A percentile compares a stretch with the other conserved stretches of the same genome.
Conservation (phyloP, 2,888 invertebrate genomes). For the Dorcus parallelipipedus region DNA sequence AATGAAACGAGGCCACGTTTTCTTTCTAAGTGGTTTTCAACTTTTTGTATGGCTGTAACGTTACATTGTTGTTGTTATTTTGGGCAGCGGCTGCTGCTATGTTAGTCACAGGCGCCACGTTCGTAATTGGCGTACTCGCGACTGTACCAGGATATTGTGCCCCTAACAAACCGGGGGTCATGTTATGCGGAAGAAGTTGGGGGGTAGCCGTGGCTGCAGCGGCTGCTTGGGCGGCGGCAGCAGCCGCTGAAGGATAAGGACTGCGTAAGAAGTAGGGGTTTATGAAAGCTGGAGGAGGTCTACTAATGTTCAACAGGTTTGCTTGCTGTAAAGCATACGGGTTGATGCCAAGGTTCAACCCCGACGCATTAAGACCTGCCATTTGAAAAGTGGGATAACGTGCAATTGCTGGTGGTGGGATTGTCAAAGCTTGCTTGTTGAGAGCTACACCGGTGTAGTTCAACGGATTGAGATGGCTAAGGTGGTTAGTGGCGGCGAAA, state of each 20-base stretch:
- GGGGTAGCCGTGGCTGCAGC: constrained; percentile 39
- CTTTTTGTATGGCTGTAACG: constrained; percentile 84
- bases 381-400: constrained; percentile 41
- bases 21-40: constrained; percentile 75
- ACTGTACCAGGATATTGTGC: constrained; percentile 51
- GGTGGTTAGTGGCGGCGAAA: constrained; percentile 25
- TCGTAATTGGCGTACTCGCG: constrained; percentile 41
- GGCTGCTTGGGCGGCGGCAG: constrained; percentile 36
- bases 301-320: constrained; percentile 39
- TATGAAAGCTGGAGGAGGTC: constrained; percentile 43
- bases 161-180: constrained; percentile 28
- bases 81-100: constrained; percentile 50
- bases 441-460: constrained; percentile 69
- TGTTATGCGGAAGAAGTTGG: constrained; percentile 7
- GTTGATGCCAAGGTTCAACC: constrained; percentile 36
- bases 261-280: constrained; percentile 51
- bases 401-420: constrained; percentile 43
- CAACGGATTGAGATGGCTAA: constrained; percentile 58
- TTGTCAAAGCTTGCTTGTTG: constrained; percentile 58
- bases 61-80: constrained; percentile 53
- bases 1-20: constrained; percentile 5
- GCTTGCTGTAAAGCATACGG: constrained; percentile 40
- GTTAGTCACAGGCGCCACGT: constrained; percentile 39
- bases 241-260: constrained; percentile 50
- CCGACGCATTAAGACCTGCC: constrained; percentile 38